A percentile compares a stretch with the other conserved stretches of the same genome.
Conservation (phyloP, 2,113 vertebrate species). For the Asarcornis scutulata region DNA sequence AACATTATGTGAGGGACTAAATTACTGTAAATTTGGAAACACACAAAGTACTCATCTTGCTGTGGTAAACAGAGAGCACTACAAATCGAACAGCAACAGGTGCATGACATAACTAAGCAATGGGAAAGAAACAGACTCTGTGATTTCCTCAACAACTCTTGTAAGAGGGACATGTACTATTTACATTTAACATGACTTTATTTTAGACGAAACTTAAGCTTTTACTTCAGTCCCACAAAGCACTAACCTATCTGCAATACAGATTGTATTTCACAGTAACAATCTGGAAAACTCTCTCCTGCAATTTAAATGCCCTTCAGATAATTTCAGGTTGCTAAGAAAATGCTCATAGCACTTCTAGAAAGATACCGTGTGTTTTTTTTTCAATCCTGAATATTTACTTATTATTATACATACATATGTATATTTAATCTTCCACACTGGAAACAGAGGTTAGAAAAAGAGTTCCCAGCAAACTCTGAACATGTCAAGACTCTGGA, state of each 20-base stretch:
- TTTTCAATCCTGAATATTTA: neutral
- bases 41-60: neutral
- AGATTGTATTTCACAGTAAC: fast-evolving
- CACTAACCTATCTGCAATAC: neutral
- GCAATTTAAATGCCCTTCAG: neutral
- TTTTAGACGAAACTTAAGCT: neutral
- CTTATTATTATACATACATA: no score
- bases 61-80: conserved; percentile 28
- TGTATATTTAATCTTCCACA: neutral
- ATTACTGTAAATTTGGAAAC: conserved; percentile 44
- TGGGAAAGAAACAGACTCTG: neutral
- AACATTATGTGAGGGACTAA: conserved; percentile 50
- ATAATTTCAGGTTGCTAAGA: neutral
- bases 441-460: neutral
- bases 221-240: neutral
- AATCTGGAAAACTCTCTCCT: neutral
- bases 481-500: neutral
- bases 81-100: conserved; percentile 32
- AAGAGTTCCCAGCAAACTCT: neutral
- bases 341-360: neutral
- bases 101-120: neutral
- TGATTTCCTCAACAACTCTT: conserved; percentile 1
- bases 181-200: neutral
- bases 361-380: neutral
- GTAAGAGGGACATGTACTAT: neutral